Conservation (phyloP, 2,113 vertebrate species). For the Gobiocypris rarus region DNA sequence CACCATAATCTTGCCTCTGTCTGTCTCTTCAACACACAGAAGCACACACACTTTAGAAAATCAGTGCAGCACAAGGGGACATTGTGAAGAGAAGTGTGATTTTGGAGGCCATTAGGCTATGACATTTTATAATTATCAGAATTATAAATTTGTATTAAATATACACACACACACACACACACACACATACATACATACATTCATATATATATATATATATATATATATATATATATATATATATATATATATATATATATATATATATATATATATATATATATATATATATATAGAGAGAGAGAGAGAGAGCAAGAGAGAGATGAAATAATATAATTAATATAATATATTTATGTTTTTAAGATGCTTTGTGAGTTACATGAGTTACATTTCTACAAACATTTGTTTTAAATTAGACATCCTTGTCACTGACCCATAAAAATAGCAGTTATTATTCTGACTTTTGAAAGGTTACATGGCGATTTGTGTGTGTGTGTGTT, state of each 20-base stretch:
- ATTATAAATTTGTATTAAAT: not conserved
- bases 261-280: too few relatives aligned
- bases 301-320: too few relatives aligned
- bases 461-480: not conserved
- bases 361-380: too few relatives aligned
- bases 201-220: too few relatives aligned
- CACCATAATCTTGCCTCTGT: constrained; percentile 16
- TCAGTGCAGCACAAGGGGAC: not conserved
- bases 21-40: not conserved
- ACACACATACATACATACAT: not conserved
- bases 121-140: not conserved
- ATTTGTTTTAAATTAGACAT: not conserved
- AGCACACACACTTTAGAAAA: not conserved
- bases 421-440: not conserved
- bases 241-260: too few relatives aligned
- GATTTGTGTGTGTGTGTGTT: not conserved
- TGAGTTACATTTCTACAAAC: not conserved
- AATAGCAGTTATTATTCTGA: not conserved
- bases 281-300: too few relatives aligned
- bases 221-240: too few relatives aligned
- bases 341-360: too few relatives aligned
- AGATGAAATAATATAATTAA: too few relatives aligned
- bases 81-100: not conserved
- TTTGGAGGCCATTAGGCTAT: not conserved
- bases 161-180: not conserved